phyloP scores from a whole-genome alignment of 2,113 vertebrate species.

The Saiga tatarica region DNA sequence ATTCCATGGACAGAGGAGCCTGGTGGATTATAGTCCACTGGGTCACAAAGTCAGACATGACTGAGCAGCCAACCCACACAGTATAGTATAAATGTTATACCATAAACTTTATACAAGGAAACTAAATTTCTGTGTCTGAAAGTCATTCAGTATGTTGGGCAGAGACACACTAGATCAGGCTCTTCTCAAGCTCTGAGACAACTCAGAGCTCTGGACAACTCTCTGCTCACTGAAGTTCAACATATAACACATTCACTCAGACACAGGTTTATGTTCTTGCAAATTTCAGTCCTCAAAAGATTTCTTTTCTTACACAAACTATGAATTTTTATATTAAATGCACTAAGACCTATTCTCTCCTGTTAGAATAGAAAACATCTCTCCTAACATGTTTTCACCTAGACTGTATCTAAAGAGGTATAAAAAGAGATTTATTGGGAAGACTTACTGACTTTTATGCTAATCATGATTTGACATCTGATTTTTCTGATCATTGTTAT shows the following conservation, averaged over 20 bases:
- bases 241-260: neutral
- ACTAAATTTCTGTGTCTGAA: neutral
- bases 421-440: neutral
- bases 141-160: neutral
- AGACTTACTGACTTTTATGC: neutral
- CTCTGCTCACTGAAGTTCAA: neutral
- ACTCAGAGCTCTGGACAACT: neutral
- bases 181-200: neutral
- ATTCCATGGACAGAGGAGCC: neutral
- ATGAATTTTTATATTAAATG: neutral
- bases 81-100: neutral
- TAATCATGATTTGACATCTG: neutral
- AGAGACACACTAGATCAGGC: rapidly evolving
- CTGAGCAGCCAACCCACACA: neutral
- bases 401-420: too few species aligned
- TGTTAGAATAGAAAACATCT: neutral
- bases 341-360: neutral
- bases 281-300: neutral
- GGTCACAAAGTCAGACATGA: neutral
- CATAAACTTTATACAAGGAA: neutral
- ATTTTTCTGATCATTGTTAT: neutral
- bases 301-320: neutral
- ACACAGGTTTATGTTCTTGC: neutral
- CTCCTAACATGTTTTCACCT: neutral
- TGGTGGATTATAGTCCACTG: neutral